Evolutionary conservation across 2,888 invertebrate genomes (phyloP).

Genomic region (Leucoma salicis): DNA sequence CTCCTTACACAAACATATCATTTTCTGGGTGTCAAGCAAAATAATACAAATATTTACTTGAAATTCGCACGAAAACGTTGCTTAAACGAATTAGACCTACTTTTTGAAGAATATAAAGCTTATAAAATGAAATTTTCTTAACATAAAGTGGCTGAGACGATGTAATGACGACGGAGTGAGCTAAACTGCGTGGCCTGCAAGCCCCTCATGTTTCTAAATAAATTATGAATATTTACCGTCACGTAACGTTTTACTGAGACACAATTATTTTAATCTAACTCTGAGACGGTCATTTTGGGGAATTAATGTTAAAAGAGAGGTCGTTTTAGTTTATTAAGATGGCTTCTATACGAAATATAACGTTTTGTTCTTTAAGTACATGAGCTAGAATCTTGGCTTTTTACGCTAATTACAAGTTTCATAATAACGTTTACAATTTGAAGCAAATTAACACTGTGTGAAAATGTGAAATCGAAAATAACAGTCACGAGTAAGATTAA

Average conservation of each 20-base stretch:
- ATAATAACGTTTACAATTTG: too few relatives aligned
- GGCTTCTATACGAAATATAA: not conserved
- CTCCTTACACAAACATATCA: too few relatives aligned
- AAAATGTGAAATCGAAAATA: too few relatives aligned
- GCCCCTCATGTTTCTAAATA: slow-evolving; percentile 71
- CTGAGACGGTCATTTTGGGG: slow-evolving; percentile 60
- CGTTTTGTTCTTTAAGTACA: not conserved
- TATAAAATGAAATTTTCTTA: slow-evolving; percentile 68
- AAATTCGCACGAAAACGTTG: slow-evolving; percentile 43
- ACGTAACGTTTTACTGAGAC: slow-evolving; percentile 68
- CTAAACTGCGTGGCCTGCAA: slow-evolving; percentile 51
- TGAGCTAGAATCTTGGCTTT: too few relatives aligned
- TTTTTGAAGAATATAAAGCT: slow-evolving; percentile 57
- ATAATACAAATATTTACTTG: slow-evolving; percentile 32
- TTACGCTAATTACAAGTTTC: too few relatives aligned
- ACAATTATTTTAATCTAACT: slow-evolving; percentile 74
- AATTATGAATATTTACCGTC: slow-evolving; percentile 76
- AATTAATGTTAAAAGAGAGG: slow-evolving; percentile 65
- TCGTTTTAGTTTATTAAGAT: slow-evolving; percentile 33
- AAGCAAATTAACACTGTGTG: too few relatives aligned
- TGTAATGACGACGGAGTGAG: slow-evolving; percentile 52
- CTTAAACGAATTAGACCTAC: slow-evolving; percentile 54
- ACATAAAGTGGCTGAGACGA: slow-evolving; percentile 65
- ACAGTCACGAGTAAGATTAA: too few relatives aligned
- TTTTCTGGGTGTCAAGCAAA: slow-evolving; percentile 12